Percentiles rank a stretch among this genome's conserved stretches.
phyloP scores from a whole-genome alignment of 2,888 invertebrate genomes.

The Acanthosepion lycidas region DNA sequence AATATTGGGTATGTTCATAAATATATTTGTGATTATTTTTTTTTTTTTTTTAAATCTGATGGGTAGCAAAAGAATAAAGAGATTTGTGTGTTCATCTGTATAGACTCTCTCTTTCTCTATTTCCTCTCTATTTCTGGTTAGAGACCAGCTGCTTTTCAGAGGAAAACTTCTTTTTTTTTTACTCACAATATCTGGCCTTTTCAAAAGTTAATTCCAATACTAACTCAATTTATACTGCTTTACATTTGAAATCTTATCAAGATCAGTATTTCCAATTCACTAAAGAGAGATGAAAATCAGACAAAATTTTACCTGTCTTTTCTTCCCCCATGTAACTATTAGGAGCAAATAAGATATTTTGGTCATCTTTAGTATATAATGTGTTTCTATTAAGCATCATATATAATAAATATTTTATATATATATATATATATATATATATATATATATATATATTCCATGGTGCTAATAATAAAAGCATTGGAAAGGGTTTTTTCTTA shows the following conservation, averaged over 20 bases:
- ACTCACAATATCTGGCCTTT: not conserved
- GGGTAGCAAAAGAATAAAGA: not conserved
- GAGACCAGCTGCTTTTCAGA: constrained; percentile 33
- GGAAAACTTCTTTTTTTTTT: not conserved
- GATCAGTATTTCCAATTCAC: not conserved
- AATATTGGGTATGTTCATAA: constrained; percentile 23
- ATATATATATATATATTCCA: no score
- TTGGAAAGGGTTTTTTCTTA: no score
- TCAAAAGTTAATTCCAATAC: constrained; percentile 10
- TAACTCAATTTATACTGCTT: constrained; percentile 15
- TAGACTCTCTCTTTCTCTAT: not conserved
- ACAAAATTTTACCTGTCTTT: not conserved
- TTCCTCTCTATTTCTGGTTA: not conserved
- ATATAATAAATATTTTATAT: no score
- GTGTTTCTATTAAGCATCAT: no score
- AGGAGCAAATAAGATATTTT: not conserved
- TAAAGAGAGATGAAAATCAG: not conserved
- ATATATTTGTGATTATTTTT: not conserved
- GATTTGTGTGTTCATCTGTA: not conserved
- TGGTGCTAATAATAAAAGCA: no score
- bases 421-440: no score
- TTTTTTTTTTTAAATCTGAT: not conserved
- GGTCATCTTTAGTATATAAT: not conserved
- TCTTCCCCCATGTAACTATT: not conserved
- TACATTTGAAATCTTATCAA: not conserved